phyloP scores from a whole-genome alignment of 2,113 vertebrate genomes.

The Peromyscus polionotus region DNA sequence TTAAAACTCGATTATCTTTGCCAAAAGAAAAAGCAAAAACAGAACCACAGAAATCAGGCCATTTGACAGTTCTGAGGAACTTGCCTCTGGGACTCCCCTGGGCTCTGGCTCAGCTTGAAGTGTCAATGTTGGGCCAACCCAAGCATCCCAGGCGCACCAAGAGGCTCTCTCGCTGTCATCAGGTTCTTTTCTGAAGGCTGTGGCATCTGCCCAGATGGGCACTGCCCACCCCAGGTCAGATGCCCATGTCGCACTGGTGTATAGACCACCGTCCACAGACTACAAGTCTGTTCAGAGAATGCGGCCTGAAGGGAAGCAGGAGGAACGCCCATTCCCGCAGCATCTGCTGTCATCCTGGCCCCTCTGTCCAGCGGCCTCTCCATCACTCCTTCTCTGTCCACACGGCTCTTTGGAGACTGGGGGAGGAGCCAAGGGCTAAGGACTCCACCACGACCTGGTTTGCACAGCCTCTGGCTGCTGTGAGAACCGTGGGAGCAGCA shows the following conservation, averaged over 20 bases:
- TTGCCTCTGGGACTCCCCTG: neutral
- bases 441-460: neutral
- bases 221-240: neutral
- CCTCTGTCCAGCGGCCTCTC: slow-evolving; percentile 13
- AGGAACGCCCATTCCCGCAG: neutral
- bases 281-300: neutral
- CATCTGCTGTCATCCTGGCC: neutral
- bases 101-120: neutral
- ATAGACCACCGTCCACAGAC: neutral
- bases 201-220: neutral
- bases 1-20: slow-evolving; percentile 79
- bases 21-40: neutral
- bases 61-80: slow-evolving; percentile 54
- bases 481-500: slow-evolving; percentile 43
- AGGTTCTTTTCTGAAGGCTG: neutral
- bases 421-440: neutral
- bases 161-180: neutral
- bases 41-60: slow-evolving; percentile 61
- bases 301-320: neutral
- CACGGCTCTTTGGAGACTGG: slow-evolving; percentile 36
- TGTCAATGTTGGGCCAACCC: neutral
- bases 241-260: neutral
- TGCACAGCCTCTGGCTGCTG: neutral
- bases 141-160: neutral
- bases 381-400: slow-evolving; percentile 32